These are phyloP conservation scores for Sander lucioperca DNA, from an alignment of 2,113 vertebrate species.

Conservation along the genomic window DNA sequence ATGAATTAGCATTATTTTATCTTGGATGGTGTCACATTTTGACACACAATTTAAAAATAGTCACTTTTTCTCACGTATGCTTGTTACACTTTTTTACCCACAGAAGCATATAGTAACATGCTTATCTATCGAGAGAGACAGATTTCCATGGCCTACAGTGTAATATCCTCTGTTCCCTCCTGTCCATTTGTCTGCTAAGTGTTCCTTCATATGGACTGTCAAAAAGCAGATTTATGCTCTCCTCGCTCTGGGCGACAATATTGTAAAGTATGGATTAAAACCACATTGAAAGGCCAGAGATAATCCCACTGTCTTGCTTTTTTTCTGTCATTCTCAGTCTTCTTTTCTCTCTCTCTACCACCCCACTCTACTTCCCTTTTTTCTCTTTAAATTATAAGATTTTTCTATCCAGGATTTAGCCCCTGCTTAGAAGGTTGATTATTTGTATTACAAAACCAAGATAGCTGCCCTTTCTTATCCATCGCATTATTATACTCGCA, in stretches of 20 bases:
- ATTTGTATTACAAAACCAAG: slow-evolving; percentile 39
- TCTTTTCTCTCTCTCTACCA: background rate
- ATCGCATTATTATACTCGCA: background rate
- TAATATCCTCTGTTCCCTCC: slow-evolving; percentile 41
- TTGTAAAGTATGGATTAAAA: slow-evolving; percentile 74
- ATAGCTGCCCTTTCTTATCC: slow-evolving; percentile 9
- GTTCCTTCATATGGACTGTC: slow-evolving; percentile 55
- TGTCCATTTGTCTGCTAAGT: slow-evolving; percentile 61
- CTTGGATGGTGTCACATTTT: background rate
- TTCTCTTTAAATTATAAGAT: slow-evolving; percentile 4
- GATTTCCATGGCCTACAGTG: slow-evolving; percentile 27
- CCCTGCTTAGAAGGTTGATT: slow-evolving; percentile 24
- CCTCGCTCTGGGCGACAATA: slow-evolving; percentile 43
- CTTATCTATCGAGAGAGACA: slow-evolving; percentile 43
- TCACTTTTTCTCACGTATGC: slow-evolving; percentile 6
- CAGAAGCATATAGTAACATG: background rate
- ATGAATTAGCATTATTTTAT: background rate
- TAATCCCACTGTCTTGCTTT: slow-evolving; percentile 63
- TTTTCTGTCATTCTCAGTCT: slow-evolving; percentile 20
- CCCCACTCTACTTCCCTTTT: background rate
- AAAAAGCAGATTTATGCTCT: slow-evolving; percentile 45
- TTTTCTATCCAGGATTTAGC: slow-evolving; percentile 47
- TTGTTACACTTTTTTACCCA: background rate
- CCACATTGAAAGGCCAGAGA: slow-evolving; percentile 43
- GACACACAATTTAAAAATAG: background rate